Conservation (phyloP, 2,888 invertebrate species). For the Acleris sparsana region DNA sequence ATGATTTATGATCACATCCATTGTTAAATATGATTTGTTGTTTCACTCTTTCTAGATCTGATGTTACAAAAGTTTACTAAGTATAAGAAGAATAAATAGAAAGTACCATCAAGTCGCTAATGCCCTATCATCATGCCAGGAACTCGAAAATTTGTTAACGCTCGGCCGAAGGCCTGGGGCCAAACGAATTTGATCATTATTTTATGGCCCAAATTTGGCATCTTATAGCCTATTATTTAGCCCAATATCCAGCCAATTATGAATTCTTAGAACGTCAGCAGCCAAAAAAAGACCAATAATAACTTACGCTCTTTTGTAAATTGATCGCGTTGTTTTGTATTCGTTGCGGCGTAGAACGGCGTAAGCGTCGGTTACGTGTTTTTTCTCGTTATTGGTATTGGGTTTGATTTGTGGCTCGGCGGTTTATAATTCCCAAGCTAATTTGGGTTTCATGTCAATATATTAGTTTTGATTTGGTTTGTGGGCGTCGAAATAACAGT, state of each 20-base stretch:
- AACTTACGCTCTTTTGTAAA: slow-evolving; percentile 13
- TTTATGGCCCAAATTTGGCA: slow-evolving; percentile 75
- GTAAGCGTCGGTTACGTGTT: slow-evolving; percentile 6
- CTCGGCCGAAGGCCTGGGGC: slow-evolving; percentile 42
- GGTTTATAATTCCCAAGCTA: slow-evolving; percentile 22
- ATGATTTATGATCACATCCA: no score
- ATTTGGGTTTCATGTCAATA: slow-evolving; percentile 37
- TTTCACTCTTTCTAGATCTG: no score
- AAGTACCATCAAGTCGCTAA: slow-evolving; percentile 14
- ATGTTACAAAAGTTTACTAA: no score
- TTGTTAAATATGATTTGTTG: no score
- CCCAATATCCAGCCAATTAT: slow-evolving; percentile 64
- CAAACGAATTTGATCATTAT: slow-evolving; percentile 68
- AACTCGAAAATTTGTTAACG: slow-evolving; percentile 30
- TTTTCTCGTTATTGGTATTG: slow-evolving; percentile 19
- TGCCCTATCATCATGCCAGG: slow-evolving; percentile 20
- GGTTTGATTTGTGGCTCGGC: slow-evolving; percentile 46
- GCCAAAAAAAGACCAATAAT: slow-evolving; percentile 15
- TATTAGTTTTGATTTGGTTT: slow-evolving; percentile 35
- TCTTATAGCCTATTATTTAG: slow-evolving; percentile 68
- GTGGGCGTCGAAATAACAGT: slow-evolving; percentile 35
- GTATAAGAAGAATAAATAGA: slow-evolving; percentile 14
- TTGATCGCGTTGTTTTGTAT: slow-evolving; percentile 13
- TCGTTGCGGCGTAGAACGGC: neutral
- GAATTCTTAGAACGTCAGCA: slow-evolving; percentile 46